Base-by-base conservation (phyloP, 2,888 invertebrate species). In the Molorchus minor region DNA sequence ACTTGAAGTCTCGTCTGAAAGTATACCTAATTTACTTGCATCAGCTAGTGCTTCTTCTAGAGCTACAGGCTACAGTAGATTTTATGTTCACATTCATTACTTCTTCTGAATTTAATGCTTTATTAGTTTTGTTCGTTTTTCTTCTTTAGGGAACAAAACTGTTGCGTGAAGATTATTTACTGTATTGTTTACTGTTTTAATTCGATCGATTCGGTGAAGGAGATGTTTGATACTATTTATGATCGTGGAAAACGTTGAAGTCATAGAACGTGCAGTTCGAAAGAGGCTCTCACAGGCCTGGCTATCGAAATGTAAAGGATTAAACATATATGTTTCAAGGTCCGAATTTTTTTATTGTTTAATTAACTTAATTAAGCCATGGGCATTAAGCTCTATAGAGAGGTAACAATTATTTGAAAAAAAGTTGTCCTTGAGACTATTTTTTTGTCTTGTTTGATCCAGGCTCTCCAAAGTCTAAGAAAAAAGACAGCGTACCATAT, bases 151-250 rank as follows among this genome's bases (percentile, higher is more conserved):
- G 33, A 33, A 53, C 30, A 2, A 15, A 12, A 43, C 16, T 19
- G 8, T 53, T 12, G 4, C 15, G 13, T 15, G 20, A 7, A 51
- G 13, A 21, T 51, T 38, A 13, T 5, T 16, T 17, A 51, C 38
- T 36, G 38, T 51, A 21, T 30, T 30, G 30, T 56, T 43, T 19
- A 49, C 41, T 3, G 17, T n/a, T 17, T 57, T 7, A 7, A 51
- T 43, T 21, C 44, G 16, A 30, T 15, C 10, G 3, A 41, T 30
- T 16, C 43, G 15, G 16, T 46, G 2, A 2, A 56, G 1, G 3
- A 60, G 13, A 8, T 55, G 44, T 45, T 19, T 20, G 1, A 86
- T 45, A 8, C 52, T 45, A 35, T 61, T 61, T n/a, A 61, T 38
- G 1, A 53, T 29, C 3, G 61, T 61, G 1, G 56, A 56, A 19